Percentiles rank a stretch among this genome's conserved stretches.
These are phyloP conservation scores for Diorhabda sublineata DNA, from an alignment of 1,140 invertebrate species.

Conservation along the genomic window DNA sequence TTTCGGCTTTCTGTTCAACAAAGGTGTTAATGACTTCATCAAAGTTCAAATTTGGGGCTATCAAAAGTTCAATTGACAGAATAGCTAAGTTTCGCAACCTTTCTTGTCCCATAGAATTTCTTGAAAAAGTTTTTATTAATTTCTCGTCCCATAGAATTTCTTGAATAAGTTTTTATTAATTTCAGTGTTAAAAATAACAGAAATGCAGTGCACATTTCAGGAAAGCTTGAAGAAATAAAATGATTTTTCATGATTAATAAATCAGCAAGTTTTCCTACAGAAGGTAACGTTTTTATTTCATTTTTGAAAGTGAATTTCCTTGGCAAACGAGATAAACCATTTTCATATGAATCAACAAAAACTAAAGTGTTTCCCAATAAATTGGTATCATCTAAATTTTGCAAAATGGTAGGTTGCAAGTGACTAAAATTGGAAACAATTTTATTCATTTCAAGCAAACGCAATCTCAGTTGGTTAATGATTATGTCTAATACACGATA, in stretches of 20 bases:
- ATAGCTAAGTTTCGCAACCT: too few species aligned
- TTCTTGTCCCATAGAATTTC: too few species aligned
- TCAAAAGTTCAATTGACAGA: too few species aligned
- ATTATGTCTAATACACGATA: background rate
- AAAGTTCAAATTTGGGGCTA: too few species aligned
- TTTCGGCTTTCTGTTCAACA: too few species aligned
- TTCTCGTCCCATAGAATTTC: background rate
- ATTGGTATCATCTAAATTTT: too few species aligned
- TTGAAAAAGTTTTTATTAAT: background rate
- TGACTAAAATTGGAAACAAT: background rate
- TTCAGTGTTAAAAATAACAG: background rate
- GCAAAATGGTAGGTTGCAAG: background rate
- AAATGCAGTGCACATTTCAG: constrained; percentile 11
- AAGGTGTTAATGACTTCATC: too few species aligned
- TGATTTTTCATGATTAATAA: constrained; percentile 24
- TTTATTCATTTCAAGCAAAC: background rate
- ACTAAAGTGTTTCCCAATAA: too few species aligned
- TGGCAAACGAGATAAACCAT: background rate
- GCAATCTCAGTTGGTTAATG: background rate
- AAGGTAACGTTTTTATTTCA: constrained; percentile 20
- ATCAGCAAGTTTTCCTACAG: constrained; percentile 21
- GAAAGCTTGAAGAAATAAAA: constrained; percentile 17
- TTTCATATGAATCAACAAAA: background rate
- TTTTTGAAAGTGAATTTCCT: background rate
- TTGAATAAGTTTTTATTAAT: background rate